Evolutionary conservation across 2,888 invertebrate species (phyloP).

Genomic region (Rotaria magnacalcarata): DNA sequence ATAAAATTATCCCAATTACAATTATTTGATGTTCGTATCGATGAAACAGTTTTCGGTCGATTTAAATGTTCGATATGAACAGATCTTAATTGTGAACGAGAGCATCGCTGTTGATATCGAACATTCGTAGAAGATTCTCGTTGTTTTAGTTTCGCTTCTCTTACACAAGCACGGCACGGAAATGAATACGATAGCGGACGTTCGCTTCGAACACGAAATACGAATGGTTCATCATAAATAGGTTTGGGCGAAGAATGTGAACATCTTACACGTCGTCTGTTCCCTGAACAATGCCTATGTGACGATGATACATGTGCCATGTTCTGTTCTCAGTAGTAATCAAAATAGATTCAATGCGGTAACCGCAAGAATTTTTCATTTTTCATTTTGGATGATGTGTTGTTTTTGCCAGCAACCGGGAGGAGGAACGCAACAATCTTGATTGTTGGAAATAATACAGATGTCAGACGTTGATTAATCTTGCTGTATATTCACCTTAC

Average conservation of each 20-base stretch:
- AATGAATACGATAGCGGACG: not conserved
- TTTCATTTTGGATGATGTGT: not conserved
- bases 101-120: not conserved
- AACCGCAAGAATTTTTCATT: not conserved
- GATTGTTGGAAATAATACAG: not conserved
- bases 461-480: not conserved
- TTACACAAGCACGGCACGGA: not conserved
- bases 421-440: not conserved
- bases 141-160: not conserved
- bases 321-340: not conserved
- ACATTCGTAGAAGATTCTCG: not conserved
- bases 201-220: not conserved
- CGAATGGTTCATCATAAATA: not conserved
- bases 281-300: not conserved
- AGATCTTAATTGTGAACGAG: not conserved
- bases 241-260: not conserved
- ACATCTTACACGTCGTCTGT: not conserved
- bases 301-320: not conserved
- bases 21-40: not conserved
- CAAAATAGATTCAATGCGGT: not conserved
- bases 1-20: conserved; percentile 25
- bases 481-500: not conserved
- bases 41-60: conserved; percentile 8
- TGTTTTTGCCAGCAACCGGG: not conserved
- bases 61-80: not conserved